Percentiles rank a stretch among this genome's conserved stretches.
phyloP scores from a whole-genome alignment of 1,140 invertebrate species.

The Temnothorax longispinosus region DNA sequence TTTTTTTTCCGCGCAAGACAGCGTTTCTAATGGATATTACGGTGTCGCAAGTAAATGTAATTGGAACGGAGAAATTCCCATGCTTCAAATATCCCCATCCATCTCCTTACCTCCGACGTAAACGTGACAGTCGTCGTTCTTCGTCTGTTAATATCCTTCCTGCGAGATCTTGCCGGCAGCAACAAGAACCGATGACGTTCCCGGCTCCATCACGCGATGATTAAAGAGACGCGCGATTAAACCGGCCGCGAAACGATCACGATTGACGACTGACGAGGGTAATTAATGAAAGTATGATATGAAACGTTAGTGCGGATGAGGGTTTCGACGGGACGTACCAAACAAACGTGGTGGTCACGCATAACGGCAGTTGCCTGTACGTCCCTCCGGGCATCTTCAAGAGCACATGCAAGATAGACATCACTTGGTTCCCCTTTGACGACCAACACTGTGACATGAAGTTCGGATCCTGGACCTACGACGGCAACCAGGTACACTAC shows the following conservation, averaged over 20 bases:
- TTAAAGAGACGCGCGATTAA: conserved; percentile 54
- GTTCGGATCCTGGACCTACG: conserved; percentile 98
- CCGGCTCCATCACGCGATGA: conserved; percentile 6
- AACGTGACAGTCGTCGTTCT: conserved; percentile 20
- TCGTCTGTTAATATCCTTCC: conserved; percentile 36
- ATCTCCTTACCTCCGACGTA: neutral
- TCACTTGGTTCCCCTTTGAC: conserved; percentile 99
- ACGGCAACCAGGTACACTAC: conserved; percentile 94
- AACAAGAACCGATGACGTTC: conserved; percentile 50
- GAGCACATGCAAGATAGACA: conserved; percentile 99
- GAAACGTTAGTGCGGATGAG: conserved; percentile 95
- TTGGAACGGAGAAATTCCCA: conserved; percentile 25
- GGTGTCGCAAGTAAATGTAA: conserved; percentile 3
- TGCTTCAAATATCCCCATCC: neutral
- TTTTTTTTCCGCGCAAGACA: neutral
- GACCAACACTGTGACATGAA: conserved; percentile 98
- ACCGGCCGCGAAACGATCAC: conserved; percentile 63
- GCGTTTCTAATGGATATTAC: neutral
- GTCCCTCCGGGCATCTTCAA: conserved; percentile 99
- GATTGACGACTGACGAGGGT: conserved; percentile 65
- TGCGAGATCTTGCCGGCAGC: conserved; percentile 8
- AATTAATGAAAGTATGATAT: conserved; percentile 75
- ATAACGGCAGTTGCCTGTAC: conserved; percentile 98
- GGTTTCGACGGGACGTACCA: conserved; percentile 99
- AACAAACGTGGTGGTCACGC: conserved; percentile 98